Conservation (phyloP, 2,888 invertebrate species). For the Copidosoma aretas region DNA sequence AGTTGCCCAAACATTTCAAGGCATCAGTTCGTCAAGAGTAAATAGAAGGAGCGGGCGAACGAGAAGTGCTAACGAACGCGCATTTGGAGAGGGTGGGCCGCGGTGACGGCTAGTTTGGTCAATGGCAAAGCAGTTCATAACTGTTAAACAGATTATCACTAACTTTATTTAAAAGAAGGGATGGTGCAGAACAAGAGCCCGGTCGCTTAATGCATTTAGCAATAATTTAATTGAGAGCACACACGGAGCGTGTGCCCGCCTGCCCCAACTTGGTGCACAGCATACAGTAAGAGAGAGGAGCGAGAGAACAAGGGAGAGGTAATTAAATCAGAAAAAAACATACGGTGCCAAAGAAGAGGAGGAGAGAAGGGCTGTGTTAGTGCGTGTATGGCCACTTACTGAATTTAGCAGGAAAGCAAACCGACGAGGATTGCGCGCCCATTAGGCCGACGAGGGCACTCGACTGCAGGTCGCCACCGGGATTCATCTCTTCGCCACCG, state of each 20-base stretch:
- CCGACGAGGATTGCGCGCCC: constrained; percentile 59
- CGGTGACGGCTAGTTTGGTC: not conserved
- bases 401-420: constrained; percentile 61
- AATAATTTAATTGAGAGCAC: constrained; percentile 61
- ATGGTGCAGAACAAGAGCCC: constrained; percentile 36
- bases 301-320: constrained; percentile 46
- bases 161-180: constrained; percentile 57
- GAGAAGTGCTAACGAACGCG: not conserved
- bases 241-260: constrained; percentile 42
- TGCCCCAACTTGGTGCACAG: constrained; percentile 48
- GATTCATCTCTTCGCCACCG: constrained; percentile 51
- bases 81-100: not conserved
- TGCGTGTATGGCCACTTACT: constrained; percentile 52
- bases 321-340: constrained; percentile 53
- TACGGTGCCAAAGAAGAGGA: not conserved
- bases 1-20: not conserved
- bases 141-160: constrained; percentile 58
- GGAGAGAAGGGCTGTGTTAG: constrained; percentile 42
- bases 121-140: constrained; percentile 46
- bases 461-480: constrained; percentile 55
- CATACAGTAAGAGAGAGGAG: constrained; percentile 42
- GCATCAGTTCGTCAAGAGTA: not conserved
- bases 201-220: constrained; percentile 61
- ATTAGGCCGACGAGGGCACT: constrained; percentile 59
- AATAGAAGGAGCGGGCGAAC: not conserved